Evolutionary conservation across 2,797 vertebrate species (phyloP).

Genomic region (Buceros bicornis): DNA sequence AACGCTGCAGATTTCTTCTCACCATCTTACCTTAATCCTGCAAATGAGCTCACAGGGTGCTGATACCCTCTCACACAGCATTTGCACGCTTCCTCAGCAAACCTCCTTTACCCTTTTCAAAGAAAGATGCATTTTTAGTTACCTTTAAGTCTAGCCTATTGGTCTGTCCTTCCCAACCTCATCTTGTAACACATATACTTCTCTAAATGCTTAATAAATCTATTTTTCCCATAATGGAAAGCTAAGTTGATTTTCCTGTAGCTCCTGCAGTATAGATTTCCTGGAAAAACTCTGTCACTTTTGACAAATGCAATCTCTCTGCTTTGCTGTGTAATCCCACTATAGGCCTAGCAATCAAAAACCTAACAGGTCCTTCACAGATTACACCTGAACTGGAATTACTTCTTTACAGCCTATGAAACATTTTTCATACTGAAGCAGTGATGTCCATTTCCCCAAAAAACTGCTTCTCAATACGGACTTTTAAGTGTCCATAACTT

Average conservation of each 20-base stretch:
- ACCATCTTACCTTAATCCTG: neutral
- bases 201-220: constrained; percentile 24
- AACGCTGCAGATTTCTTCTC: neutral
- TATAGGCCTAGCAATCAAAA: constrained; percentile 20
- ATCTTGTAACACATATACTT: neutral
- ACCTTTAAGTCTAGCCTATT: neutral
- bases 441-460: neutral
- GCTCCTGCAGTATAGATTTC: neutral
- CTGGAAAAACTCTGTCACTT: neutral
- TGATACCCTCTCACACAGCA: neutral
- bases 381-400: constrained; percentile 52
- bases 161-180: neutral
- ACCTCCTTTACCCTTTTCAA: neutral
- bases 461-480: neutral
- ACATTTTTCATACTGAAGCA: constrained; percentile 9
- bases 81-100: neutral
- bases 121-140: neutral
- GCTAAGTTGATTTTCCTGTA: neutral
- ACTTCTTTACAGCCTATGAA: neutral
- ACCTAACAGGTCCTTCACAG: constrained; percentile 46
- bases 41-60: neutral
- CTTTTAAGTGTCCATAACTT: neutral
- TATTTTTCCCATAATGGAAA: neutral
- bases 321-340: constrained; percentile 31
- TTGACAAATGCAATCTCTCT: constrained; percentile 36